Conservation (phyloP, 2,113 vertebrate species). For the Dolichallabes microphthalmus region DNA sequence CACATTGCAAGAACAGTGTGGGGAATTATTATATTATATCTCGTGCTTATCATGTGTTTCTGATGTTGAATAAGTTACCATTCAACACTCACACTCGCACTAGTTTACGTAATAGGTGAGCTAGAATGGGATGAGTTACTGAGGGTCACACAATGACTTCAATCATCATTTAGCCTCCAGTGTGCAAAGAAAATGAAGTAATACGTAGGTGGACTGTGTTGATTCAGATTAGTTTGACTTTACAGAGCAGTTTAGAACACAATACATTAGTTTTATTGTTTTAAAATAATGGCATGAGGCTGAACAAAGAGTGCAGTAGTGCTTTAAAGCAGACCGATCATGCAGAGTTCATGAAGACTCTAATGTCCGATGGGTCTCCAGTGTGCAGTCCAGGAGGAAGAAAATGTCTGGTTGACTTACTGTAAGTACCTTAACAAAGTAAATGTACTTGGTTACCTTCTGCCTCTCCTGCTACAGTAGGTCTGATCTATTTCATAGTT, state of each 20-base stretch:
- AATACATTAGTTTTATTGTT: background rate
- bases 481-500: background rate
- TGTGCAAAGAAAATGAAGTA: background rate
- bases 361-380: too few species aligned
- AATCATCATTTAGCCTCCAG: conserved; percentile 24
- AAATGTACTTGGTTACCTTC: too few species aligned
- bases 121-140: conserved; percentile 26
- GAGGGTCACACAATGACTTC: conserved; percentile 5
- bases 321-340: background rate
- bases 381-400: too few species aligned
- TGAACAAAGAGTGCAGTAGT: background rate
- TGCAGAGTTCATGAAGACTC: too few species aligned
- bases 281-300: background rate
- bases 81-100: background rate
- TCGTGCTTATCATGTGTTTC: background rate
- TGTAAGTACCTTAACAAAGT: too few species aligned
- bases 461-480: too few species aligned
- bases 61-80: background rate
- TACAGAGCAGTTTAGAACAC: background rate
- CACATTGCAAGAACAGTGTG: background rate
- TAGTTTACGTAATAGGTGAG: background rate
- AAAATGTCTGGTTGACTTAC: too few species aligned
- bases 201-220: background rate
- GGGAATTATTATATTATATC: background rate
- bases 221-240: background rate